phyloP scores from a whole-genome alignment of 2,888 invertebrate genomes.

The Sphinx pinastri region DNA sequence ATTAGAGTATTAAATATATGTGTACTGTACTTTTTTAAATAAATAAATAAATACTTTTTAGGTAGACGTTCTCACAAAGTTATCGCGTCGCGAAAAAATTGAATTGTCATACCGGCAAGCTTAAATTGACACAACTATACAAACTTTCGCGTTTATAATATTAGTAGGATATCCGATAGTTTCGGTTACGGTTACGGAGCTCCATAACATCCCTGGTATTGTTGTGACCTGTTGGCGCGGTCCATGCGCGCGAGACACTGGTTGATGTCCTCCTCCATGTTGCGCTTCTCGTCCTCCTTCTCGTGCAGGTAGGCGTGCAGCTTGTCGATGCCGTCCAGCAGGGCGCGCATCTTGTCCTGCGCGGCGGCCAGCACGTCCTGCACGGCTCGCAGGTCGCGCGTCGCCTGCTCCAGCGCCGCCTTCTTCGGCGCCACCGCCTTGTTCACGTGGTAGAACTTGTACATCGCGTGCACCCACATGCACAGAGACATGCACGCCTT shows the following conservation, averaged over 20 bases:
- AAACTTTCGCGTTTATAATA: too few species aligned
- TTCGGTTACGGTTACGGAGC: too few species aligned
- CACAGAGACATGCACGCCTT: slow-evolving; percentile 92
- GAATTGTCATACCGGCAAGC: too few species aligned
- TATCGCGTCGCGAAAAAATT: too few species aligned
- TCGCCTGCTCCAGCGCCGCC: slow-evolving; percentile 89
- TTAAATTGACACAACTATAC: too few species aligned
- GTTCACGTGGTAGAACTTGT: slow-evolving; percentile 95
- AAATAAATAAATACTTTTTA: too few species aligned
- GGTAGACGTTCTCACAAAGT: too few species aligned
- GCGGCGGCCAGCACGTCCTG: slow-evolving; percentile 88
- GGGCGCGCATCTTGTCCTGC: slow-evolving; percentile 89
- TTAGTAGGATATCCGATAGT: too few species aligned
- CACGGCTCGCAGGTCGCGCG: slow-evolving; percentile 86
- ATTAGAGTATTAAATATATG: too few species aligned
- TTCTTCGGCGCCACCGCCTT: slow-evolving; percentile 94
- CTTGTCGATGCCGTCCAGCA: slow-evolving; percentile 90
- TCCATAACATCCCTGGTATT: not conserved
- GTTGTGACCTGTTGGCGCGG: slow-evolving; percentile 87
- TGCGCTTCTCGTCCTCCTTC: slow-evolving; percentile 88
- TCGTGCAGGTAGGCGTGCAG: slow-evolving; percentile 88
- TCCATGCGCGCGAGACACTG: slow-evolving; percentile 91
- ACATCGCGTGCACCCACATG: slow-evolving; percentile 97
- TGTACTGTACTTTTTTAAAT: too few species aligned
- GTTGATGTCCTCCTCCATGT: slow-evolving; percentile 89